A percentile compares a stretch with the other conserved stretches of the same genome.
These are phyloP conservation scores for Drosophila kokeensis DNA, from an alignment of 2,888 invertebrate genomes.

Conservation along the genomic window DNA sequence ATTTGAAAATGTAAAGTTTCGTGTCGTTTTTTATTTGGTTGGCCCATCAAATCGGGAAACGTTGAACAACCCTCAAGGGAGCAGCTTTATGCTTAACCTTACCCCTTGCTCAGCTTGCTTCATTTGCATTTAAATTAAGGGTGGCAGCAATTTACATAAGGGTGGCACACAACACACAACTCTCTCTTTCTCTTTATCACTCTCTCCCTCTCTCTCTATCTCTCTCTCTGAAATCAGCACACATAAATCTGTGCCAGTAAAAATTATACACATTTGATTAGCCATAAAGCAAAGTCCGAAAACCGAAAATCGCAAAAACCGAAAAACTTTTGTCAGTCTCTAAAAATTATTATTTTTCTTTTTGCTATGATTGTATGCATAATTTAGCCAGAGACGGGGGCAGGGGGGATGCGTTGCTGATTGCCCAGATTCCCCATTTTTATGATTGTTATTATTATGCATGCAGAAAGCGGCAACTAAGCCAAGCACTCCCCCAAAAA, in stretches of 20 bases:
- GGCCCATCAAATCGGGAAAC: neutral
- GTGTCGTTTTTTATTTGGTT: slow-evolving; percentile 27
- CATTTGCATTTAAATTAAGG: slow-evolving; percentile 74
- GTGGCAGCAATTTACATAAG: slow-evolving; percentile 58
- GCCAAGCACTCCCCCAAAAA: neutral
- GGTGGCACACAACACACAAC: slow-evolving; percentile 1
- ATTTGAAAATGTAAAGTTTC: slow-evolving; percentile 51
- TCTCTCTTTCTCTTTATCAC: neutral
- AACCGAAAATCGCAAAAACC: slow-evolving; percentile 1
- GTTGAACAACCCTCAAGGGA: slow-evolving; percentile 32
- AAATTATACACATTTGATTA: slow-evolving; percentile 74
- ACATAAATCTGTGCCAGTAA: slow-evolving; percentile 71
- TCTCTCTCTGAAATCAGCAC: slow-evolving; percentile 46
- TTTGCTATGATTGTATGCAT: slow-evolving; percentile 72
- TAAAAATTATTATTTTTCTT: slow-evolving; percentile 44
- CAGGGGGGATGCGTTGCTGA: slow-evolving; percentile 4
- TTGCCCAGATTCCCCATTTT: slow-evolving; percentile 49
- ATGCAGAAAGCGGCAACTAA: slow-evolving; percentile 51
- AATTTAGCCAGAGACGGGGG: slow-evolving; percentile 38
- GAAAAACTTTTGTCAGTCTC: slow-evolving; percentile 34
- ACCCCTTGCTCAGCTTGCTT: slow-evolving; percentile 1
- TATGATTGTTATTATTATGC: slow-evolving; percentile 78
- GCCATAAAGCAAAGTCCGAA: slow-evolving; percentile 61
- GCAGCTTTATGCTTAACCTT: slow-evolving; percentile 30
- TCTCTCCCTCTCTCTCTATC: neutral